These are phyloP conservation scores for Onychostoma macrolepis DNA, from an alignment of 2,113 vertebrate genomes.

Conservation along the genomic window DNA sequence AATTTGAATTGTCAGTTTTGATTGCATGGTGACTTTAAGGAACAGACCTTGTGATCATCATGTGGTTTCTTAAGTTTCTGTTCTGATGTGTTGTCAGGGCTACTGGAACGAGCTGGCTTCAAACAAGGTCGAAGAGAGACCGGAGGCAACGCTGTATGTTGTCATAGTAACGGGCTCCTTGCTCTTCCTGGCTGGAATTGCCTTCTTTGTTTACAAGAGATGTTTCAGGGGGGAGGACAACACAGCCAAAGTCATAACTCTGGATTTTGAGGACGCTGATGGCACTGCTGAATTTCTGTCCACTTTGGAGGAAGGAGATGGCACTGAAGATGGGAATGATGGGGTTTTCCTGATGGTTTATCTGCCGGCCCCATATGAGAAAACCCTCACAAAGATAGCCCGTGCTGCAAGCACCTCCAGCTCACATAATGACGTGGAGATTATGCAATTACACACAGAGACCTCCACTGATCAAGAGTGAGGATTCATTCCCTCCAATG, in stretches of 20 bases:
- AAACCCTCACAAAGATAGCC: conserved; percentile 79
- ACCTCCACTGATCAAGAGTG: conserved; percentile 2
- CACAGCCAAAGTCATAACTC: conserved; percentile 78
- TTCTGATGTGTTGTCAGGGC: conserved; percentile 8
- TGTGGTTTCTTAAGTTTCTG: not conserved
- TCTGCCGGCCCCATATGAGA: conserved; percentile 83
- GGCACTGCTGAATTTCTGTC: conserved; percentile 19
- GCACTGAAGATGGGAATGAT: conserved; percentile 67
- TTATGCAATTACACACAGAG: not conserved
- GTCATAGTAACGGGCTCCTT: conserved; percentile 59
- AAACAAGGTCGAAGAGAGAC: conserved; percentile 44
- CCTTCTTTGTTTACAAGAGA: conserved; percentile 52
- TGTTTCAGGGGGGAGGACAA: conserved; percentile 66
- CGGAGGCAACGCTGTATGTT: conserved; percentile 52
- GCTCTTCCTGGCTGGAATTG: conserved; percentile 54
- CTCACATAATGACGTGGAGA: conserved; percentile 45
- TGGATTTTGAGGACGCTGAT: conserved; percentile 68
- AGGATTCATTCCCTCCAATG: not conserved
- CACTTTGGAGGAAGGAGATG: conserved; percentile 64
- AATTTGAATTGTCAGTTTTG: not conserved
- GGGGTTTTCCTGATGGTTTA: conserved; percentile 73
- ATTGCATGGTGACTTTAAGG: not conserved
- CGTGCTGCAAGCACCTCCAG: conserved; percentile 72
- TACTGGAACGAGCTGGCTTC: conserved; percentile 48
- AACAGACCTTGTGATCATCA: not conserved